Evolutionary conservation across 2,888 invertebrate genomes (phyloP).

Genomic region (Yponomeuta sedellus): DNA sequence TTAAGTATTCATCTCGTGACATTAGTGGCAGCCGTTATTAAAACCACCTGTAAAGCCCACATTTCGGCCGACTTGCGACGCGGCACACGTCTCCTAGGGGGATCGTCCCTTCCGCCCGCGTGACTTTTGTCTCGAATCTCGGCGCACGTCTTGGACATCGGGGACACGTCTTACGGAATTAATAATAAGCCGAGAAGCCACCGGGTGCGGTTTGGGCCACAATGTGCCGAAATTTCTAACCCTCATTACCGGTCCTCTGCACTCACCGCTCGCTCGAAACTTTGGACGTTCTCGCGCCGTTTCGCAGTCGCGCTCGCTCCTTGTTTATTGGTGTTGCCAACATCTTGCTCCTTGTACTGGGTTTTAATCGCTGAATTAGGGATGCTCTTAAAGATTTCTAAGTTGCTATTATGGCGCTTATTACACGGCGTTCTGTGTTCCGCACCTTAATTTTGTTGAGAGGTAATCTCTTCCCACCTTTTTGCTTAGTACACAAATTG

Average conservation of each 20-base stretch:
- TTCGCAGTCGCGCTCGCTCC: conserved; percentile 54
- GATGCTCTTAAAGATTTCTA: conserved; percentile 51
- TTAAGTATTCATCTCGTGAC: conserved; percentile 75
- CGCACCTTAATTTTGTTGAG: neutral
- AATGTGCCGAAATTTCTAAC: conserved; percentile 74
- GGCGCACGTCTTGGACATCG: conserved; percentile 77
- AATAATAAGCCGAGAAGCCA: conserved; percentile 75
- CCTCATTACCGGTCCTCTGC: conserved; percentile 73
- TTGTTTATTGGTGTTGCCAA: conserved; percentile 71
- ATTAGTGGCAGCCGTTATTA: conserved; percentile 72
- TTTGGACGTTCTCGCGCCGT: conserved; percentile 44
- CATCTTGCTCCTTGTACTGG: conserved; percentile 62
- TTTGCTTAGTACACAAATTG: neutral
- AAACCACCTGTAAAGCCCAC: conserved; percentile 74
- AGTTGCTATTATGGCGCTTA: conserved; percentile 7
- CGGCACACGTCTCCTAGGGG: conserved; percentile 53
- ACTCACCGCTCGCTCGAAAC: conserved; percentile 68
- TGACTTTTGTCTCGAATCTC: conserved; percentile 76
- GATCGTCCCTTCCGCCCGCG: conserved; percentile 58
- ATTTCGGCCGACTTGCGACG: conserved; percentile 48
- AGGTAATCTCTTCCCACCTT: neutral
- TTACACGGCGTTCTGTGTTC: conserved; percentile 5
- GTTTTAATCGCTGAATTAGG: conserved; percentile 70
- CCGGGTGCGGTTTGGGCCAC: conserved; percentile 70
- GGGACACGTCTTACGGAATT: conserved; percentile 77